Evolutionary conservation across 1,140 invertebrate species (phyloP).

Genomic region (Drosophila subobscura): DNA sequence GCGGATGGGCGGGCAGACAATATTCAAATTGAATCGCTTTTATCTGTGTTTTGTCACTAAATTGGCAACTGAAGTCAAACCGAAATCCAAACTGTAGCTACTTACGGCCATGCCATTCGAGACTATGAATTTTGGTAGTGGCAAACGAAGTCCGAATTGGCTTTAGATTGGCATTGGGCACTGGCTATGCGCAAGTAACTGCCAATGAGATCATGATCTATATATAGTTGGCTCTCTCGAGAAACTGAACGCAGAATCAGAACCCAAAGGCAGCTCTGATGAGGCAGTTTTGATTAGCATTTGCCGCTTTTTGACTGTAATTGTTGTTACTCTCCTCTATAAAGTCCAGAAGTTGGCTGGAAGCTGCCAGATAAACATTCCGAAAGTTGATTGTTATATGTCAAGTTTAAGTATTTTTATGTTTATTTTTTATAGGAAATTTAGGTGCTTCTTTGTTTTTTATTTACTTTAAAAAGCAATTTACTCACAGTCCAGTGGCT

Average conservation of each 20-base stretch:
- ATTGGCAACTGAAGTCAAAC: slow-evolving; percentile 69
- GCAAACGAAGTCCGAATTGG: slow-evolving; percentile 8
- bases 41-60: slow-evolving; percentile 73
- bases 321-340: slow-evolving; percentile 29
- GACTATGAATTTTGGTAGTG: slow-evolving; percentile 13
- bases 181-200: slow-evolving; percentile 62
- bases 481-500: no score
- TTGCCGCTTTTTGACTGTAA: slow-evolving; percentile 52
- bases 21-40: slow-evolving; percentile 76
- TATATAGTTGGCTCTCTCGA: slow-evolving; percentile 41
- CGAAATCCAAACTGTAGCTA: slow-evolving; percentile 55
- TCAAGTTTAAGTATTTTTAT: no score
- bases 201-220: slow-evolving; percentile 75
- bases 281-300: slow-evolving; percentile 63
- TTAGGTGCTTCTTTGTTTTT: no score
- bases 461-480: no score
- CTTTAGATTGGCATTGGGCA: slow-evolving; percentile 37
- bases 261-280: slow-evolving; percentile 31
- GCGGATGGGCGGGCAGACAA: slow-evolving; percentile 44
- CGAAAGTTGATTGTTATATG: no score
- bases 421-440: no score
- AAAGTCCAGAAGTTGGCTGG: slow-evolving; percentile 9
- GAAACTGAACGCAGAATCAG: slow-evolving; percentile 18
- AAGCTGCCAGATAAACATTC: no score
- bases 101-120: slow-evolving; percentile 32